Evolutionary conservation across 2,888 invertebrate genomes (phyloP), one percentile per base, ranked within the genome.

Genomic region (Melinaea menophilus): DNA sequence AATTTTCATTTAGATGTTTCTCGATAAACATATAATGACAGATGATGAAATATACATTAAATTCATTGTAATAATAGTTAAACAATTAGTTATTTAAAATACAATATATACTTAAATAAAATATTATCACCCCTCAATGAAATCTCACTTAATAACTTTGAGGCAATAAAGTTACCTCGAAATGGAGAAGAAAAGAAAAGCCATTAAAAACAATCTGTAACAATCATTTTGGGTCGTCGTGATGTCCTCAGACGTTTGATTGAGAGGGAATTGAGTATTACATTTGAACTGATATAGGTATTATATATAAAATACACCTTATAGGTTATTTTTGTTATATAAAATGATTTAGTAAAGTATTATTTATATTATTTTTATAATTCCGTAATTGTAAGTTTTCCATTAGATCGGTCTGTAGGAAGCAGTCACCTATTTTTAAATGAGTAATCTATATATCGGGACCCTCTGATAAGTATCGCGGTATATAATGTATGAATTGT

Each of bases 181-280:
- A 72, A 71, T 70, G 66, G 68, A 65, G 72, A 62, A 69, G 70
- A 75, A 78, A 80, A 78, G 79, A 78, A 79, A 80, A 77, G 71
- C 81, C 75, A 86, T 86, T 85, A 84, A 82, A 85, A 84, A 84
- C 85, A 87, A 86, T 84, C 79, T 71, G 73, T 51, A 71, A 79
- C 79, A 77, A 81, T 85, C 84, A 80, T 78, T 82, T 76, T 73
- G 70, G 56, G 68, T 61, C 64, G 70, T 73, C 65, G 72, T 78
- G 84, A 80, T 82, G 64, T 64, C 68, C 67, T 68, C 81, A 84
- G 81, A 62, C 66, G 56, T 69, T 75, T 76, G 75, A 79, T 79
- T 76, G 77, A 79, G 78, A 75, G 71, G 65, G 69, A 71, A 64
- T 45, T 55, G 31, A 48, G 33, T 55, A 58, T 54, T 11, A 31